These are phyloP conservation scores for Panurus biarmicus DNA, from an alignment of 2,113 vertebrate genomes.

Conservation along the genomic window DNA sequence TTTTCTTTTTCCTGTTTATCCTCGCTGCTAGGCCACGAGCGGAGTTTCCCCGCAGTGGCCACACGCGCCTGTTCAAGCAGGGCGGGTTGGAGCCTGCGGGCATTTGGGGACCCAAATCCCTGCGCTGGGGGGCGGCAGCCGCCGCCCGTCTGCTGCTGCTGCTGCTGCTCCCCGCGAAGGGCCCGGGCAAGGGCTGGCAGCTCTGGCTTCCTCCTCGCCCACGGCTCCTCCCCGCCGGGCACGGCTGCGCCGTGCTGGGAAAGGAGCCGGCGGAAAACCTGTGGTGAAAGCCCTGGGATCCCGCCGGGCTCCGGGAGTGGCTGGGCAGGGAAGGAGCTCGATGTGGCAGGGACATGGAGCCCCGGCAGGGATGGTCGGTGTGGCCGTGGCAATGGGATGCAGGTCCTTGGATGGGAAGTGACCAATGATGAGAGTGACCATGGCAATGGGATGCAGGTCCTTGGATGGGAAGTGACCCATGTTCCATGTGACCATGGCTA, in stretches of 20 bases:
- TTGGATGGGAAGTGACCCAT: accelerated
- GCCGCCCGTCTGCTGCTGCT: neutral
- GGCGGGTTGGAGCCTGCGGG: neutral
- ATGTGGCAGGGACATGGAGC: neutral
- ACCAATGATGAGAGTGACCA: accelerated
- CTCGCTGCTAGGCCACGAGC: neutral
- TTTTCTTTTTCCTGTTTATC: accelerated
- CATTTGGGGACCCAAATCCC: neutral
- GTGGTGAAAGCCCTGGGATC: neutral
- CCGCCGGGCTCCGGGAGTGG: neutral
- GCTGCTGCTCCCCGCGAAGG: neutral
- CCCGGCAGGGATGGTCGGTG: neutral
- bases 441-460: neutral
- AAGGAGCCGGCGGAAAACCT: neutral
- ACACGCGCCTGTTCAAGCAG: neutral
- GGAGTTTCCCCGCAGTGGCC: neutral
- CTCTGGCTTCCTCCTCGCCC: neutral
- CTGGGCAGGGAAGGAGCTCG: accelerated
- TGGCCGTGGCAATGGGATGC: neutral
- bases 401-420: neutral
- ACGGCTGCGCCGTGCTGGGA: neutral
- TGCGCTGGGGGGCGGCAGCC: neutral
- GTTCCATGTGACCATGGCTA: accelerated
- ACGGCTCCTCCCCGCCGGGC: neutral
- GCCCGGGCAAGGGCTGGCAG: neutral